phyloP scores from a whole-genome alignment of 2,113 vertebrate species.

The Fregata magnificens region DNA sequence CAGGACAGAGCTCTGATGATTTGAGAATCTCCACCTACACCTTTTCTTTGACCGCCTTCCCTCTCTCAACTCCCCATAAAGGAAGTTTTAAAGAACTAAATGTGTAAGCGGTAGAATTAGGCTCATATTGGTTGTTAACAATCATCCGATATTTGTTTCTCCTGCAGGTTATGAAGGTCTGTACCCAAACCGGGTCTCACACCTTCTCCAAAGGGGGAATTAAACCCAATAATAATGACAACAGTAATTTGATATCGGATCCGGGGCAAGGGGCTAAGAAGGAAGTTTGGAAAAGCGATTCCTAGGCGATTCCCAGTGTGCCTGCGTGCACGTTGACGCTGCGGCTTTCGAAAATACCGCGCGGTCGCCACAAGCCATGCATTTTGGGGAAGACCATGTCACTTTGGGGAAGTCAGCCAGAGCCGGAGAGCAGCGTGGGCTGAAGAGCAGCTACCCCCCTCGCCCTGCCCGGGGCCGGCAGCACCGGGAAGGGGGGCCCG shows the following conservation, averaged over 20 bases:
- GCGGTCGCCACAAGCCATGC: not conserved
- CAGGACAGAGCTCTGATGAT: not conserved
- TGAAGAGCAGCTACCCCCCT: not conserved
- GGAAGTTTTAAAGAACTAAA: not conserved
- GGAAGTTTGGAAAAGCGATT: not conserved
- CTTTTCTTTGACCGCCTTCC: not conserved
- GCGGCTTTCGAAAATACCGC: not conserved
- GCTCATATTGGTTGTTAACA: not conserved
- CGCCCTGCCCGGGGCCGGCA: too few relatives aligned
- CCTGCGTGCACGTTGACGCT: fast-evolving
- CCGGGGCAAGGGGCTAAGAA: not conserved
- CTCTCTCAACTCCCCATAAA: not conserved
- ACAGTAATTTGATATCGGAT: too few relatives aligned
- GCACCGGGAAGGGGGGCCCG: not conserved
- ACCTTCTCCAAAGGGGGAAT: not conserved
- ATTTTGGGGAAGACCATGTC: not conserved
- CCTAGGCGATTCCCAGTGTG: not conserved
- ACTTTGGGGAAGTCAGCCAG: not conserved
- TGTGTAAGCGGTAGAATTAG: too few relatives aligned
- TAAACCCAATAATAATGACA: not conserved
- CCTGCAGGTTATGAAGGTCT: not conserved
- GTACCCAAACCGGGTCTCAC: not conserved
- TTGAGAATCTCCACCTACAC: not conserved
- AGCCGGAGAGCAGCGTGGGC: not conserved
- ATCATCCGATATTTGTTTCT: not conserved